Evolutionary conservation across 2,888 invertebrate genomes (phyloP), one percentile per base, ranked within the genome.

Genomic region (Phengaris arion): DNA sequence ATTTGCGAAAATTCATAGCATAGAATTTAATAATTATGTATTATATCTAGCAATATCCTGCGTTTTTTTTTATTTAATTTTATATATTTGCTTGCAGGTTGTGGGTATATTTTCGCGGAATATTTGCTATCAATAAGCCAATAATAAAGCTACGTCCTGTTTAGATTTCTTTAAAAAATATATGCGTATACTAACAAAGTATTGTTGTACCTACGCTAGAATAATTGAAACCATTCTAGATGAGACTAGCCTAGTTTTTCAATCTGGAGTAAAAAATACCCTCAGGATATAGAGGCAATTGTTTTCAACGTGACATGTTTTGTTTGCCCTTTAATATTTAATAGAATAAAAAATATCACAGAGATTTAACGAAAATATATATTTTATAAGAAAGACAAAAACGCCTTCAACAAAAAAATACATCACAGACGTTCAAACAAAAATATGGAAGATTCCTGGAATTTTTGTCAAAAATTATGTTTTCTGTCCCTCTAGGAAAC

Each of bases 231-330:
- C 35, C 64, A 64, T 64, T 45, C 35, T 35, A 45, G 35, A 45
- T 6, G 5, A 35, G 35, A 64, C 64, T 64, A 64, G 64, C 35
- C 64, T 64, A 64, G 45, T 45, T 64, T 64, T 64, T 64, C 64
- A 64, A 35, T 64, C 12, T 45, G 6, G 12, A 45, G 6, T 64
- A 64, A 64, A 52, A 35, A 64, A 45, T 35, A 45, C 64, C 64
- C 64, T 45, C 12, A 13, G 64, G 64, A 13, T 13, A 64, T 0
- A 45, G 35, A 64, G 2, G 22, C 35, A 45, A 64, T 64, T 64
- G 64, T 64, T 64, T 64, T 59, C 22, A 59, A 5, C 5, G 35
- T 45, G 64, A 45, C 13, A 64, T 64, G 64, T 64, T 45, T 64
- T 64, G 35, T 45, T 64, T 64, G 45, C 64, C 35, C 35, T 64